Evolutionary conservation across 92 coral and sea anemone species (phyloP).

Genomic region (Porites evermanni): DNA sequence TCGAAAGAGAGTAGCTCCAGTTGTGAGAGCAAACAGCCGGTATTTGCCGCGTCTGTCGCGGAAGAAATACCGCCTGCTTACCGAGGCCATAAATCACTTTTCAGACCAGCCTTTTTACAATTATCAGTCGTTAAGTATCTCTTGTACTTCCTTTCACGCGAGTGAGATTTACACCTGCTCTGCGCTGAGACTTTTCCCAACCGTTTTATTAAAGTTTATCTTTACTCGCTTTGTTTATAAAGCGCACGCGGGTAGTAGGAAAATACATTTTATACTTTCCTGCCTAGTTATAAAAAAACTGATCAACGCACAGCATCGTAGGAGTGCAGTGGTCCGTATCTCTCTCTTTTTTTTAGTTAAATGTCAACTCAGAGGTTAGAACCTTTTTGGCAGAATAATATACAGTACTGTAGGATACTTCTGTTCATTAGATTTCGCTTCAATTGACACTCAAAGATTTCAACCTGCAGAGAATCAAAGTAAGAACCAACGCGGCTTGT

Average conservation of each 20-base stretch:
- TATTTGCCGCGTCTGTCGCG: not conserved
- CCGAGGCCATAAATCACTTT: constrained; percentile 16
- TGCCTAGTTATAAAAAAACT: too few relatives aligned
- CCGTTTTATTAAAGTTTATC: not conserved
- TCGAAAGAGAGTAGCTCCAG: not conserved
- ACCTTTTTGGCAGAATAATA: too few relatives aligned
- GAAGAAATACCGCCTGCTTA: not conserved
- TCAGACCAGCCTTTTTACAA: not conserved
- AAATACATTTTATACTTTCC: too few relatives aligned
- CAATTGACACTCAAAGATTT: not conserved
- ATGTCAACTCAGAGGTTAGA: too few relatives aligned
- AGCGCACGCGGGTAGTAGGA: not conserved
- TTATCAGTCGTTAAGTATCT: not conserved
- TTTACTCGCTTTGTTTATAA: not conserved
- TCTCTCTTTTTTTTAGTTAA: too few relatives aligned
- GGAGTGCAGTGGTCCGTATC: too few relatives aligned
- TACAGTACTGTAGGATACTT: too few relatives aligned
- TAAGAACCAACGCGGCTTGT: not conserved
- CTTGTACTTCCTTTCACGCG: not conserved
- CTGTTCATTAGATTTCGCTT: not conserved
- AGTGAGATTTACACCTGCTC: not conserved
- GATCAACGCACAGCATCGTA: too few relatives aligned
- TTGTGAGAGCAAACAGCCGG: not conserved
- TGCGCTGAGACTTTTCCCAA: not conserved
- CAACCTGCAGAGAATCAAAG: not conserved